Conservation (phyloP, 2,888 invertebrate genomes). For the Prosopocoilus inquinatus region DNA sequence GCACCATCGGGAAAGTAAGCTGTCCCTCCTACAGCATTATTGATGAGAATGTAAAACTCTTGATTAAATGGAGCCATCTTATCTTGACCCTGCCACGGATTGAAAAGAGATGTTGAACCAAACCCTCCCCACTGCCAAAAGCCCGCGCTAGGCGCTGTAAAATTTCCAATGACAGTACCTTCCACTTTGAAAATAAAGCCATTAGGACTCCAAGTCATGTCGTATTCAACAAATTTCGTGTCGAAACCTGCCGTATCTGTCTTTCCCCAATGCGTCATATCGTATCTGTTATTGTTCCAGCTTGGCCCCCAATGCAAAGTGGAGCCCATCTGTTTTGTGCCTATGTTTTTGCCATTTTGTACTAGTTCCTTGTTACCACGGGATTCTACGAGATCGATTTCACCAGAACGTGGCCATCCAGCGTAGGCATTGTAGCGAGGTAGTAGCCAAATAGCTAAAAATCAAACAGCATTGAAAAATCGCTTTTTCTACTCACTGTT, state of each 20-base stretch:
- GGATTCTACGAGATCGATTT: constrained; percentile 68
- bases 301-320: constrained; percentile 70
- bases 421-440: constrained; percentile 65
- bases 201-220: constrained; percentile 64
- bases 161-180: constrained; percentile 53
- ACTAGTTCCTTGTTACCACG: constrained; percentile 58
- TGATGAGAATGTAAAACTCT: constrained; percentile 65
- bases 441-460: constrained; percentile 67
- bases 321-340: constrained; percentile 58
- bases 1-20: constrained; percentile 65
- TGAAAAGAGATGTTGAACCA: constrained; percentile 48
- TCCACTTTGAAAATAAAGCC: constrained; percentile 55
- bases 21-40: constrained; percentile 66
- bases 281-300: constrained; percentile 55
- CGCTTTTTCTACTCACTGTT: too few species aligned
- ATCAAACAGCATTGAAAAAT: too few species aligned
- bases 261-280: constrained; percentile 53
- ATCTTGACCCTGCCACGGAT: constrained; percentile 57
- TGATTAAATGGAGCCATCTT: constrained; percentile 70
- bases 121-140: constrained; percentile 68
- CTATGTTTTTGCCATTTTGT: constrained; percentile 55
- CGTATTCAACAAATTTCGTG: constrained; percentile 63
- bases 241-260: constrained; percentile 51
- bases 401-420: constrained; percentile 69
- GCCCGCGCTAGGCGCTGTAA: constrained; percentile 56